phyloP scores from a whole-genome alignment of 2,888 invertebrate genomes.

The Hydroisotoma schaefferi region DNA sequence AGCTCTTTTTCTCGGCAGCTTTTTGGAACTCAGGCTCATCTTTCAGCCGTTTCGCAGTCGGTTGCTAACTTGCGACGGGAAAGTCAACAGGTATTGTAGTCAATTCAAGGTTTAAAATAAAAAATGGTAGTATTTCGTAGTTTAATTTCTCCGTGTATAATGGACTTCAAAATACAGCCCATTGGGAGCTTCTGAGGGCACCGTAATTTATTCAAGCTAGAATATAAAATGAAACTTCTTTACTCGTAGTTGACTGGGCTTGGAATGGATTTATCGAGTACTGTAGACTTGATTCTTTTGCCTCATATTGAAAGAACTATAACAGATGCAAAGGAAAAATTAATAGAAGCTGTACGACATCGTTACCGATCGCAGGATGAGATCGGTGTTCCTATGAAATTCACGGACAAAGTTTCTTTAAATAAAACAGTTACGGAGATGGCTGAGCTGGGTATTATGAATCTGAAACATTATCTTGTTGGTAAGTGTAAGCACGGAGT shows the following conservation, averaged over 20 bases:
- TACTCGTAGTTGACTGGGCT: slow-evolving; percentile 59
- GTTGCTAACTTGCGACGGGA: slow-evolving; percentile 74
- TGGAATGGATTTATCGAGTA: slow-evolving; percentile 88
- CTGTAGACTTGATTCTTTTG: slow-evolving; percentile 79
- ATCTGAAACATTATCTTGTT: slow-evolving; percentile 56
- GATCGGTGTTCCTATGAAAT: slow-evolving; percentile 77
- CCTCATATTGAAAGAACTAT: slow-evolving; percentile 71
- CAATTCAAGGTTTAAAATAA: no score
- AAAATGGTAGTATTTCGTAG: slow-evolving; percentile 13
- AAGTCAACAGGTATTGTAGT: slow-evolving; percentile 66
- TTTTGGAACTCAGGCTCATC: slow-evolving; percentile 80
- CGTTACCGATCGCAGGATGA: slow-evolving; percentile 67
- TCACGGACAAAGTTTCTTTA: slow-evolving; percentile 68
- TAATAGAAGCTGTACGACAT: slow-evolving; percentile 74
- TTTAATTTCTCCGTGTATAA: no score
- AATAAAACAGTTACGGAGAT: slow-evolving; percentile 68
- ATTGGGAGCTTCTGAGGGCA: no score
- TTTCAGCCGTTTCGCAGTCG: slow-evolving; percentile 80
- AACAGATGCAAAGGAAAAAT: slow-evolving; percentile 73
- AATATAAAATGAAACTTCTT: no score
- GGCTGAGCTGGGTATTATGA: slow-evolving; percentile 63
- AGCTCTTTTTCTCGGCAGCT: slow-evolving; percentile 81
- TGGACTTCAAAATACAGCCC: no score
- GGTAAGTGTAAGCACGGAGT: background rate
- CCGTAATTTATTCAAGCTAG: no score